A percentile compares a stretch with the other conserved stretches of the same genome.
Conservation (phyloP, 1,140 invertebrate genomes). For the Kradibia gibbosae region DNA sequence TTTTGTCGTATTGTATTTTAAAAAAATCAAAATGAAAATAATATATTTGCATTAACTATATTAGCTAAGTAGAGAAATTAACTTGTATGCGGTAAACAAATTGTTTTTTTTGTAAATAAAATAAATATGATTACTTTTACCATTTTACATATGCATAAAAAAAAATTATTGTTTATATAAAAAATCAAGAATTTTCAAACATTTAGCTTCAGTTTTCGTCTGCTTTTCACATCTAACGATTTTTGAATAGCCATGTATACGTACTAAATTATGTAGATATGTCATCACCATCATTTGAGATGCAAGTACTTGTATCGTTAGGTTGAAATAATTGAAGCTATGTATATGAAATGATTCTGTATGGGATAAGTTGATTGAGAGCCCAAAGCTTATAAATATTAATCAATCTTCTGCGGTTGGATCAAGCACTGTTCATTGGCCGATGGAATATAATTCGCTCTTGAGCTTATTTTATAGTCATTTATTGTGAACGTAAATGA, state of each 20-base stretch:
- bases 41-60: background rate
- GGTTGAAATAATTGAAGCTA: constrained; percentile 14
- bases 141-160: too few relatives aligned
- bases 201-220: too few relatives aligned
- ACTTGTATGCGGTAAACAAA: background rate
- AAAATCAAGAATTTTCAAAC: too few relatives aligned
- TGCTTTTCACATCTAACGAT: background rate
- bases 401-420: constrained; percentile 17
- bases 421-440: constrained; percentile 3
- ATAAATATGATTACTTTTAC: too few relatives aligned
- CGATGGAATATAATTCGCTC: constrained; percentile 15
- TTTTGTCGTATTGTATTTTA: background rate
- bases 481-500: background rate
- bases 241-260: background rate
- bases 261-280: background rate
- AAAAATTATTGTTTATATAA: too few relatives aligned
- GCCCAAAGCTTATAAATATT: constrained; percentile 39
- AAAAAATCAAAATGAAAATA: background rate
- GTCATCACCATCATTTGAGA: background rate
- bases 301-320: background rate
- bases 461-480: background rate
- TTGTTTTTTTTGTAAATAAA: background rate
- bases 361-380: constrained; percentile 6
- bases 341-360: background rate
- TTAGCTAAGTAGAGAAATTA: background rate